Evolutionary conservation across 2,797 vertebrate genomes (phyloP).

Genomic region (Semaprochilodus insignis): DNA sequence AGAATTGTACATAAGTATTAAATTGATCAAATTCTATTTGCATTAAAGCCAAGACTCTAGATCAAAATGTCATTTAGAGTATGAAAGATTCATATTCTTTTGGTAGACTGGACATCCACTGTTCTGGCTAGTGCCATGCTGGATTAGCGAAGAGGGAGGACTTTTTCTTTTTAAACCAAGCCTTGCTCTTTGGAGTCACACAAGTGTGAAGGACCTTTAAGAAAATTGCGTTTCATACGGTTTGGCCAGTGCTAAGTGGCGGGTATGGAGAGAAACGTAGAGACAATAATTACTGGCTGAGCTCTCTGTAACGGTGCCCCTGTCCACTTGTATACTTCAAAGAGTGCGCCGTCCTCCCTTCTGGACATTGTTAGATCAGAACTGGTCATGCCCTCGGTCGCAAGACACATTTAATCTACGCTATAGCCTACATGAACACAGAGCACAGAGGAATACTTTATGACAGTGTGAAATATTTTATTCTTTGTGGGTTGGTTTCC

Average conservation of each 20-base stretch:
- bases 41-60: too few species aligned
- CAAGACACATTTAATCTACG: slow-evolving; percentile 14
- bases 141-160: not conserved
- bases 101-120: not conserved
- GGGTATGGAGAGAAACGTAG: not conserved
- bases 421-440: not conserved
- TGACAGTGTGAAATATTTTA: slow-evolving; percentile 5
- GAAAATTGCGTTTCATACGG: not conserved
- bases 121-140: not conserved
- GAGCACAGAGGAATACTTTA: slow-evolving; percentile 17
- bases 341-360: not conserved
- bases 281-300: slow-evolving; percentile 7
- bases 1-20: too few species aligned
- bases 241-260: not conserved
- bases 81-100: too few species aligned
- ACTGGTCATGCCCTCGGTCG: not conserved
- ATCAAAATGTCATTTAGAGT: too few species aligned
- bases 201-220: not conserved
- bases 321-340: slow-evolving; percentile 15
- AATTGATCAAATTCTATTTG: too few species aligned
- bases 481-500: not conserved
- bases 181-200: not conserved
- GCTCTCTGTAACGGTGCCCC: not conserved
- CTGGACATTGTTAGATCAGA: slow-evolving; percentile 21
- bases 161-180: not conserved